These are phyloP conservation scores for Dicaeum eximium DNA, from an alignment of 2,113 vertebrate species.

Conservation along the genomic window DNA sequence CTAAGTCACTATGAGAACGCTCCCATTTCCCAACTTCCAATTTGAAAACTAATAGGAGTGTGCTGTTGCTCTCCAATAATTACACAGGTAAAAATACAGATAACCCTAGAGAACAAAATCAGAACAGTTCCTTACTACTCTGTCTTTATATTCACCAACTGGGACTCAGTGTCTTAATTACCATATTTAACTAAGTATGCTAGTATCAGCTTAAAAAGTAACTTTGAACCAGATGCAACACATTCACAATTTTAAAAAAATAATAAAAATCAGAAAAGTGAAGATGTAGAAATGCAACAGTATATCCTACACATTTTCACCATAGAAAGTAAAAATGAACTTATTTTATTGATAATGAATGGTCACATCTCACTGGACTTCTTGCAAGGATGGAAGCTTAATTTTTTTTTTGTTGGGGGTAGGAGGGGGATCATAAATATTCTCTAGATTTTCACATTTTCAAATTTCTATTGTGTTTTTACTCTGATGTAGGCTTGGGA, in stretches of 20 bases:
- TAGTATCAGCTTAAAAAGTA: not conserved
- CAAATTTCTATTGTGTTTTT: not conserved
- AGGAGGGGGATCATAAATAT: not conserved
- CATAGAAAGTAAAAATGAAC: not conserved
- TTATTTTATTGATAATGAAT: not conserved
- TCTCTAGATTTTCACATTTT: not conserved
- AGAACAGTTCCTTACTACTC: not conserved
- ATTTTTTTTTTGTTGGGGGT: fast-evolving
- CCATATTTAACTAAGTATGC: not conserved
- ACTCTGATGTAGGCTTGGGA: not conserved
- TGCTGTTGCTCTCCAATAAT: not conserved
- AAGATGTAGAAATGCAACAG: not conserved
- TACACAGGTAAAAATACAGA: not conserved
- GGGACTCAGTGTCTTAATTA: not conserved
- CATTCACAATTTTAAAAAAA: not conserved
- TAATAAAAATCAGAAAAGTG: not conserved
- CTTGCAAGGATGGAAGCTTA: not conserved
- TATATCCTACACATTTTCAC: not conserved
- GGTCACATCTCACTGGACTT: not conserved
- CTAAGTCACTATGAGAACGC: not conserved
- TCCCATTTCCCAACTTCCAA: not conserved
- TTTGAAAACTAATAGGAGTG: not conserved
- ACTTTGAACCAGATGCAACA: not conserved
- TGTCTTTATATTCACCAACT: not conserved
- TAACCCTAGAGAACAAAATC: not conserved